Conservation (phyloP, 64 coral and sea anemone species). For the Orbicella faveolata region DNA sequence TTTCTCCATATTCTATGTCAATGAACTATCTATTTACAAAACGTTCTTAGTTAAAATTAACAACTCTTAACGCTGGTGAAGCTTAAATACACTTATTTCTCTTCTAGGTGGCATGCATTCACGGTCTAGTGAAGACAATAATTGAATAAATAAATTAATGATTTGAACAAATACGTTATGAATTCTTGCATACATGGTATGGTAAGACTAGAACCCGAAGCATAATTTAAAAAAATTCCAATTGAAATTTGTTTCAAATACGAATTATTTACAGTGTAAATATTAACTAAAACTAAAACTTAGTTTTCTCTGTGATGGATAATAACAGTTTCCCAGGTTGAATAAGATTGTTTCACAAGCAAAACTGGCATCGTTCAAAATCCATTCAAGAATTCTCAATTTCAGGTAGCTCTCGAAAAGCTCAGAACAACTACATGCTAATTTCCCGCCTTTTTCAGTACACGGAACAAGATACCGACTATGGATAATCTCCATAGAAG, state of each 20-base stretch:
- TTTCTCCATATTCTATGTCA: background rate
- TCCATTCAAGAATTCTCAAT: no score
- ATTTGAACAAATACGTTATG: background rate
- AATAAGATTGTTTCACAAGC: background rate
- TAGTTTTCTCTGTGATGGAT: background rate
- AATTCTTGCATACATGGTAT: constrained; percentile 23
- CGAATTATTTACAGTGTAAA: constrained; percentile 21
- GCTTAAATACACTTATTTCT: background rate
- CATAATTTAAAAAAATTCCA: constrained; percentile 20
- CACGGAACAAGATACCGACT: background rate
- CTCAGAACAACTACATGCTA: background rate
- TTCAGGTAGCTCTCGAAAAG: background rate
- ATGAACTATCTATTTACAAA: constrained; percentile 22
- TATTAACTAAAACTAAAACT: background rate
- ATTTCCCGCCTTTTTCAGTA: no score
- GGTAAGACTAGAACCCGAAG: background rate
- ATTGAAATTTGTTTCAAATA: constrained; percentile 20
- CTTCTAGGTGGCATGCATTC: background rate
- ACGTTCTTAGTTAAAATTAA: background rate
- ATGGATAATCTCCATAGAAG: background rate
- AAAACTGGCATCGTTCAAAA: background rate
- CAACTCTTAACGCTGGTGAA: background rate
- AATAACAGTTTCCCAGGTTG: background rate
- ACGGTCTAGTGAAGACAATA: background rate
- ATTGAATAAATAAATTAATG: background rate